Evolutionary conservation across 2,113 vertebrate genomes (phyloP).

Genomic region (Cricetomys ansorgei): DNA sequence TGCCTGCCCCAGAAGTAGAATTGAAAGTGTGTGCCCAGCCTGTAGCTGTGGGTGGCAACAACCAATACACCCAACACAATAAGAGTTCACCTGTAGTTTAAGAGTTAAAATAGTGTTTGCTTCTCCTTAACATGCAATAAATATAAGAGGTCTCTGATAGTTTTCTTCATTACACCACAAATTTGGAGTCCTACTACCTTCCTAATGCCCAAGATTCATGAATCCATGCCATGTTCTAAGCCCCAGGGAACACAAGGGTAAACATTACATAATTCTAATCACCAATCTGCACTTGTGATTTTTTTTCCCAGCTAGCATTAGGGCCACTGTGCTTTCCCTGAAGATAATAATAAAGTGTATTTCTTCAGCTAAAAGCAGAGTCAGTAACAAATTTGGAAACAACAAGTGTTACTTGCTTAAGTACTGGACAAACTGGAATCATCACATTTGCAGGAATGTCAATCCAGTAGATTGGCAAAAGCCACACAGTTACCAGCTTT

Average conservation of each 20-base stretch:
- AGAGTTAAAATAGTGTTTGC: conserved; percentile 31
- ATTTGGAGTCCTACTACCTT: background rate
- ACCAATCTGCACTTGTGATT: background rate
- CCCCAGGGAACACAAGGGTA: background rate
- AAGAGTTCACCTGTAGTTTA: conserved; percentile 3
- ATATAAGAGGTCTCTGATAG: conserved; percentile 3
- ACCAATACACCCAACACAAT: background rate
- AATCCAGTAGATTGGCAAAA: background rate
- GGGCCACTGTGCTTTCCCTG: background rate
- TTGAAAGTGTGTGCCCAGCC: background rate
- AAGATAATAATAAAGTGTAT: conserved; percentile 40
- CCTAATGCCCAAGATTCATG: background rate
- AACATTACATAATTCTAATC: background rate
- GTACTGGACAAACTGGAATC: background rate
- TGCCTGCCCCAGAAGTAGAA: background rate
- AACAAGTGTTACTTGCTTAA: background rate
- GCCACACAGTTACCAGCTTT: background rate
- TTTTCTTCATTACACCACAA: background rate
- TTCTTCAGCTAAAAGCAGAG: background rate
- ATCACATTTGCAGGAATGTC: background rate
- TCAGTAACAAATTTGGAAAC: conserved; percentile 15
- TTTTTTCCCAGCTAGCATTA: background rate
- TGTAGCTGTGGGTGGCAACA: background rate
- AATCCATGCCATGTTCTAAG: background rate
- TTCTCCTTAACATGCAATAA: conserved; percentile 5